A percentile compares a stretch with the other conserved stretches of the same genome.
Conservation (phyloP, 1,140 invertebrate genomes). For the Geopemphigus sp. region DNA sequence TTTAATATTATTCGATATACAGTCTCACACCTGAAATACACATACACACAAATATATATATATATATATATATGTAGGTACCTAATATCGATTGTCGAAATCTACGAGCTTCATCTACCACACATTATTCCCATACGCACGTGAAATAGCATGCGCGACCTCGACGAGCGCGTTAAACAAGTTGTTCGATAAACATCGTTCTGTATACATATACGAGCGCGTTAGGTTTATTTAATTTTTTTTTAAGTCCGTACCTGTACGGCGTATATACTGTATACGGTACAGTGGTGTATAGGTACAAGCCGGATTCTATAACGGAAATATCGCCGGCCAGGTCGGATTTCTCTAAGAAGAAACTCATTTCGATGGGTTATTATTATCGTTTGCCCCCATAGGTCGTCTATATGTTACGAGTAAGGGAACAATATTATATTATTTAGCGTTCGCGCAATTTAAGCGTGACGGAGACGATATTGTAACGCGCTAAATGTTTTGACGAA, state of each 20-base stretch:
- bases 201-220: neutral
- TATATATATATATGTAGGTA: neutral
- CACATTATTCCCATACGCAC: constrained; percentile 32
- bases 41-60: neutral
- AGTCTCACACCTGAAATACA: constrained; percentile 34
- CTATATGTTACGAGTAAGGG: too few relatives aligned
- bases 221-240: constrained; percentile 48
- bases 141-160: constrained; percentile 25
- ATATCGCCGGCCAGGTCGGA: neutral
- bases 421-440: neutral
- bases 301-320: constrained; percentile 1
- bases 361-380: neutral
- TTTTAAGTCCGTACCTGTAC: neutral
- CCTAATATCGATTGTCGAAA: constrained; percentile 46
- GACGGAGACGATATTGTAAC: too few relatives aligned
- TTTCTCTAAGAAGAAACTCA: constrained; percentile 44
- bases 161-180: constrained; percentile 49
- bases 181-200: constrained; percentile 48
- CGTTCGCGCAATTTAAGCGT: too few relatives aligned
- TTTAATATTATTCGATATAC: constrained; percentile 27
- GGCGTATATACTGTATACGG: too few relatives aligned
- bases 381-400: neutral
- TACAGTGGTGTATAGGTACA: too few relatives aligned
- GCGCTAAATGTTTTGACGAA: too few relatives aligned
- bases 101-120: constrained; percentile 40